Conservation (phyloP, 2,888 invertebrate species). For the Amblyteles armatorius region DNA sequence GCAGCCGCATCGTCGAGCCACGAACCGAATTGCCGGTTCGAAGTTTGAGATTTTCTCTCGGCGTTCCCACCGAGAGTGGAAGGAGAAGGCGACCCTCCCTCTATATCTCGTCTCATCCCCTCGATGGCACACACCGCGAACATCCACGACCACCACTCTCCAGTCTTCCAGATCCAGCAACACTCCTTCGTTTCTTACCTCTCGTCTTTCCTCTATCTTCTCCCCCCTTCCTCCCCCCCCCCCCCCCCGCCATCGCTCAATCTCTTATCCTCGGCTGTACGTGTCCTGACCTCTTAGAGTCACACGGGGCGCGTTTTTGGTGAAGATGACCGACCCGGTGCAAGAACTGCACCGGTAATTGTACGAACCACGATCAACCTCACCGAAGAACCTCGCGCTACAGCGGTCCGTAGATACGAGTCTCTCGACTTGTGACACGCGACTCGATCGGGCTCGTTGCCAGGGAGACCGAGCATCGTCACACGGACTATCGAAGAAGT, state of each 20-base stretch:
- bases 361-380: constrained; percentile 20
- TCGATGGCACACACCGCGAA: constrained; percentile 43
- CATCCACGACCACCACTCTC: constrained; percentile 48
- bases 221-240: constrained; percentile 55
- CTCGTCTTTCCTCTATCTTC: constrained; percentile 47
- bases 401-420: constrained; percentile 64
- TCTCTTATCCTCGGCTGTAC: constrained; percentile 69
- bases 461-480: constrained; percentile 82
- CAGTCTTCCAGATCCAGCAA: constrained; percentile 46
- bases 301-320: background rate
- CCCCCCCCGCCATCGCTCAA: constrained; percentile 36
- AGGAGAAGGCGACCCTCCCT: background rate
- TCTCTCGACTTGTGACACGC: constrained; percentile 79
- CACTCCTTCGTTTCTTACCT: constrained; percentile 50
- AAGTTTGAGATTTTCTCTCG: constrained; percentile 82
- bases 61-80: constrained; percentile 66
- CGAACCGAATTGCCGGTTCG: constrained; percentile 79
- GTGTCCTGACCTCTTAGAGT: constrained; percentile 23
- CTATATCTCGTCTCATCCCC: constrained; percentile 22
- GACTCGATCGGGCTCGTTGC: constrained; percentile 82
- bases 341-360: background rate
- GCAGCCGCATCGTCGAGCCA: constrained; percentile 52
- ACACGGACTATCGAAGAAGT: constrained; percentile 82
- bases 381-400: constrained; percentile 25
- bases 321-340: constrained; percentile 43